Conservation (phyloP, 2,113 vertebrate species). For the Capreolus pygargus region DNA sequence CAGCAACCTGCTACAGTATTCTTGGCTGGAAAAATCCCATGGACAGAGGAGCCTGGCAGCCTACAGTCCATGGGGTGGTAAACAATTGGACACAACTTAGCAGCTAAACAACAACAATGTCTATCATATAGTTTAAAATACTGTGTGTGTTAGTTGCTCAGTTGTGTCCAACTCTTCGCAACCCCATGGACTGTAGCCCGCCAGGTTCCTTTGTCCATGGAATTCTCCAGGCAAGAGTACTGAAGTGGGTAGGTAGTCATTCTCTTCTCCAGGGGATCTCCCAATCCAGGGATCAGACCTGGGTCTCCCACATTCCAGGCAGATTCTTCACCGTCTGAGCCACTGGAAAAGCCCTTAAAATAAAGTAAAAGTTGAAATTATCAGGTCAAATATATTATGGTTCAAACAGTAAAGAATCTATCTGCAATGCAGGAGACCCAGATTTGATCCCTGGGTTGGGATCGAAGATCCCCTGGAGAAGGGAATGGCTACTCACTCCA, state of each 20-base stretch:
- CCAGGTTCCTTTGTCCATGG: background rate
- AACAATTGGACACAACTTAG: background rate
- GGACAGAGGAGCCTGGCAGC: background rate
- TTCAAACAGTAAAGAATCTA: background rate
- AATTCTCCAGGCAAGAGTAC: background rate
- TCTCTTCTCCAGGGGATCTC: background rate
- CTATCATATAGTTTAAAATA: background rate
- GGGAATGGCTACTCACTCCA: background rate
- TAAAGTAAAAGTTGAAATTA: background rate
- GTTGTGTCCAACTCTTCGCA: background rate
- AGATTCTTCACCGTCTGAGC: background rate
- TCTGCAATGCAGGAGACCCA: background rate
- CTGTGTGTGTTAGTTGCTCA: background rate
- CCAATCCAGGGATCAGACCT: background rate
- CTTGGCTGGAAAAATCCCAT: background rate
- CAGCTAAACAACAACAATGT: background rate
- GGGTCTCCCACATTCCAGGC: background rate
- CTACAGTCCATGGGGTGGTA: background rate
- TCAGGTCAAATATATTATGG: background rate
- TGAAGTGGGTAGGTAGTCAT: background rate
- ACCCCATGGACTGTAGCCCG: background rate
- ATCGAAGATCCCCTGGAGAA: background rate
- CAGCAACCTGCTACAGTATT: background rate
- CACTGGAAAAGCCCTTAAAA: background rate
- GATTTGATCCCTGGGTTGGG: background rate